Evolutionary conservation across 2,797 vertebrate genomes (phyloP).

Genomic region (Phoxinus dragarum): DNA sequence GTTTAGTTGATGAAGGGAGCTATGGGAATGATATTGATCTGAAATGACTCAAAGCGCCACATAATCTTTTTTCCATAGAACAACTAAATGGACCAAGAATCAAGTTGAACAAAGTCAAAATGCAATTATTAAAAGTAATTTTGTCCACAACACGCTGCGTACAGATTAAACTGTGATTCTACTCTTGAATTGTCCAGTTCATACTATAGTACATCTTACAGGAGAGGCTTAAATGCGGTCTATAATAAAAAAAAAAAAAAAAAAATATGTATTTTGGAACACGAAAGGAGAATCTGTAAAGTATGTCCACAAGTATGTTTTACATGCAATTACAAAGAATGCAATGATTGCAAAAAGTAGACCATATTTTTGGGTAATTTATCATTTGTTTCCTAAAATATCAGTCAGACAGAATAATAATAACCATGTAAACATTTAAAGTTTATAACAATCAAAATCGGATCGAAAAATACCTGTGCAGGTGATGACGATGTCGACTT

Average conservation of each 20-base stretch:
- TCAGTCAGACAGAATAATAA: background rate
- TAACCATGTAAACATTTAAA: background rate
- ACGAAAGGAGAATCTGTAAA: too few species aligned
- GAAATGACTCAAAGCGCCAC: background rate
- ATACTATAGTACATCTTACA: background rate
- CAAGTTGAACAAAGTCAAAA: background rate
- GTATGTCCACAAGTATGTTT: background rate
- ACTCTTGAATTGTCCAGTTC: background rate
- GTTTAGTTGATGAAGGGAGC: background rate
- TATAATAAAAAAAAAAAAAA: background rate
- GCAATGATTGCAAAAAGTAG: background rate
- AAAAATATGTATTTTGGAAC: background rate
- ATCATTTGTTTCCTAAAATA: background rate
- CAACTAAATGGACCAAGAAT: background rate
- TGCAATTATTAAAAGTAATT: background rate
- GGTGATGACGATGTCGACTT: slow-evolving; percentile 98
- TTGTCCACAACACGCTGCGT: background rate
- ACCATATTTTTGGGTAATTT: background rate
- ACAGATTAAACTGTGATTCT: background rate
- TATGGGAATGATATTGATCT: slow-evolving; percentile 1
- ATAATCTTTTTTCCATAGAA: background rate
- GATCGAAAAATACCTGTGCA: slow-evolving; percentile 85
- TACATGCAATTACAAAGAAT: background rate
- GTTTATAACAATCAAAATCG: background rate
- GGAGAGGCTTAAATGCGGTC: background rate